phyloP scores from a whole-genome alignment of 2,797 vertebrate species.

The Anniella stebbinsi region DNA sequence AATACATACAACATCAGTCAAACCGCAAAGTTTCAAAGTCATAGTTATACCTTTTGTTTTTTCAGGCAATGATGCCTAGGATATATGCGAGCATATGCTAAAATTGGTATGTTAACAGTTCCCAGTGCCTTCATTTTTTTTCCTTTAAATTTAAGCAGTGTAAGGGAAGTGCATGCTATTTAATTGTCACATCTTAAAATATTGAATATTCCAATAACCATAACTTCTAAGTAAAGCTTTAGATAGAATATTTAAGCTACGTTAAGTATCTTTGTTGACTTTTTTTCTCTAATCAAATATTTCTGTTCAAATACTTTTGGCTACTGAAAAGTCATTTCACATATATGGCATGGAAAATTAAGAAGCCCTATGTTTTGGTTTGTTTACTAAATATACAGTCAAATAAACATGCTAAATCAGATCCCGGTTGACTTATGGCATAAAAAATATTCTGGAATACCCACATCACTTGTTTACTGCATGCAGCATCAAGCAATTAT shows the following conservation, averaged over 20 bases:
- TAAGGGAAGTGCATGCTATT: not conserved
- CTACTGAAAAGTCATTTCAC: not conserved
- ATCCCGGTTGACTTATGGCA: not conserved
- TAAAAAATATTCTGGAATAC: not conserved
- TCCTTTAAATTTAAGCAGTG: too few relatives aligned
- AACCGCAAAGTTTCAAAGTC: too few relatives aligned
- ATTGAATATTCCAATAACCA: not conserved
- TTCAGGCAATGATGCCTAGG: too few relatives aligned
- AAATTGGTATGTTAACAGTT: too few relatives aligned
- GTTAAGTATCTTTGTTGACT: not conserved
- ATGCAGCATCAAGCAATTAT: not conserved
- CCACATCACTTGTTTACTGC: not conserved
- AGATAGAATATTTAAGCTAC: not conserved
- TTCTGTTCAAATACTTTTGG: not conserved
- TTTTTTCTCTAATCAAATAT: not conserved
- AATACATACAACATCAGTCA: too few relatives aligned
- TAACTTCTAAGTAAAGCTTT: not conserved
- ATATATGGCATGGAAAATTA: not conserved
- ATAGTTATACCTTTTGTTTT: too few relatives aligned
- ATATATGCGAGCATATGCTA: too few relatives aligned
- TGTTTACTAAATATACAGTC: not conserved
- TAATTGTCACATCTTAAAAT: not conserved
- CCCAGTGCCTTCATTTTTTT: too few relatives aligned
- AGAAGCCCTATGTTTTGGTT: not conserved
- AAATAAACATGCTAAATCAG: not conserved